A percentile compares a stretch with the other conserved stretches of the same genome.
Evolutionary conservation across 2,888 invertebrate genomes (phyloP).

Genomic region (Pterobdella sp.): DNA sequence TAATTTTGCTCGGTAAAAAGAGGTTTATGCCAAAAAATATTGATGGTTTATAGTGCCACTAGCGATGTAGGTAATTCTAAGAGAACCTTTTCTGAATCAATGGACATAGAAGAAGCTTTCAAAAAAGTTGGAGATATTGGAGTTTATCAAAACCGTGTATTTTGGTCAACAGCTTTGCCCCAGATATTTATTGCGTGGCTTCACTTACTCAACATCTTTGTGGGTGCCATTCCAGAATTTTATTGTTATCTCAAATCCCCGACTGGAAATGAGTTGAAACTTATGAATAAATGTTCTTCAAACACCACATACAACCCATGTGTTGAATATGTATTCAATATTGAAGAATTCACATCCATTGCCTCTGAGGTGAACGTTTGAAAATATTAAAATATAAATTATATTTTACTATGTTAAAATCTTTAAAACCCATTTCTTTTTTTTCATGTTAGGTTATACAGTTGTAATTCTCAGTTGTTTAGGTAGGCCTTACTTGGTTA

Average conservation of each 20-base stretch:
- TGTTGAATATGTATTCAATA: constrained; percentile 30
- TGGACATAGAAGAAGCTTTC: constrained; percentile 39
- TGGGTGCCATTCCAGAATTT: constrained; percentile 36
- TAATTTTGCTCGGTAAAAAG: too few species aligned
- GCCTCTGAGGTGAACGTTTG: constrained; percentile 35
- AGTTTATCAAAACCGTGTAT: constrained; percentile 32
- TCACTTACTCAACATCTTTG: constrained; percentile 36
- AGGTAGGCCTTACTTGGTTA: neutral
- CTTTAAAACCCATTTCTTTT: neutral
- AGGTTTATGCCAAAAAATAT: too few species aligned
- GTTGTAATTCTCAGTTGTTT: neutral
- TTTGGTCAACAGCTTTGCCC: constrained; percentile 32
- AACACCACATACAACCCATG: constrained; percentile 23
- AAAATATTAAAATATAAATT: neutral
- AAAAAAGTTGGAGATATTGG: constrained; percentile 37
- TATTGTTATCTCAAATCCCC: constrained; percentile 21
- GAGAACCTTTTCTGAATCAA: too few species aligned
- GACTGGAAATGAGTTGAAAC: neutral
- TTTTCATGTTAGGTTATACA: neutral
- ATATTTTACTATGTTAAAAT: neutral
- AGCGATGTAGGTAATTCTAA: too few species aligned
- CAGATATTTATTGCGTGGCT: constrained; percentile 35
- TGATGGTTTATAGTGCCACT: too few species aligned
- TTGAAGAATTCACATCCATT: constrained; percentile 36
- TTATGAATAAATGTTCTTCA: constrained; percentile 25